Evolutionary conservation across 2,888 invertebrate genomes (phyloP).

Genomic region (Mallateleia sp.): DNA sequence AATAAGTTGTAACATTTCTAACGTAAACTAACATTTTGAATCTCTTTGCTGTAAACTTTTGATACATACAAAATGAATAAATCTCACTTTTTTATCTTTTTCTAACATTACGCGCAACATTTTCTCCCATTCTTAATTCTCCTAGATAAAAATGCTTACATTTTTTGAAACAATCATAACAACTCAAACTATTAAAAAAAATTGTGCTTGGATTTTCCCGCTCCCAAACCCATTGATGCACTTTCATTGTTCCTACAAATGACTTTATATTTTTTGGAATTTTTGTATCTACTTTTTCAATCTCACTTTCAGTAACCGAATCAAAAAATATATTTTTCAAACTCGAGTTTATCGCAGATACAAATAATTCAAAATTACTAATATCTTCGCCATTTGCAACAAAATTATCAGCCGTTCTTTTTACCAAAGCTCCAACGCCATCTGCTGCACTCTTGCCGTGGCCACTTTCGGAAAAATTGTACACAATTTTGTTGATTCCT

Average conservation of each 20-base stretch:
- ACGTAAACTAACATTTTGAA: too few species aligned
- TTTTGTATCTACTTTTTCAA: too few species aligned
- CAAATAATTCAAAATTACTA: constrained; percentile 8
- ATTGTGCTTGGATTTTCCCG: constrained; percentile 14
- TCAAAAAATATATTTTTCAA: constrained; percentile 17
- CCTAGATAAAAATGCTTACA: constrained; percentile 27
- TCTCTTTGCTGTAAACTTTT: too few species aligned
- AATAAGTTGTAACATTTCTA: too few species aligned
- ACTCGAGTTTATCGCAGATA: background rate
- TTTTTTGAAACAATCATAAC: constrained; percentile 35
- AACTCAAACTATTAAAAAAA: constrained; percentile 35
- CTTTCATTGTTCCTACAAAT: constrained; percentile 60
- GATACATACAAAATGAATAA: too few species aligned
- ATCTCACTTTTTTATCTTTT: too few species aligned
- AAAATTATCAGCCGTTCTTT: constrained; percentile 52
- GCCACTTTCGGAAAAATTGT: constrained; percentile 61
- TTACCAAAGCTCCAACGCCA: constrained; percentile 47
- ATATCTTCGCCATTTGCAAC: constrained; percentile 29
- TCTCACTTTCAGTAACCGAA: constrained; percentile 3
- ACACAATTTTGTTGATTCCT: constrained; percentile 27
- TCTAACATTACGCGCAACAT: too few species aligned
- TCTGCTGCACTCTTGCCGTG: constrained; percentile 63
- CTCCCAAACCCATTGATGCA: constrained; percentile 51
- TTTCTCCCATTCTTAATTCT: too few species aligned
- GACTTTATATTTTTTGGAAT: constrained; percentile 22